Evolutionary conservation across 2,113 vertebrate genomes (phyloP).

Genomic region (Bubo bubo): DNA sequence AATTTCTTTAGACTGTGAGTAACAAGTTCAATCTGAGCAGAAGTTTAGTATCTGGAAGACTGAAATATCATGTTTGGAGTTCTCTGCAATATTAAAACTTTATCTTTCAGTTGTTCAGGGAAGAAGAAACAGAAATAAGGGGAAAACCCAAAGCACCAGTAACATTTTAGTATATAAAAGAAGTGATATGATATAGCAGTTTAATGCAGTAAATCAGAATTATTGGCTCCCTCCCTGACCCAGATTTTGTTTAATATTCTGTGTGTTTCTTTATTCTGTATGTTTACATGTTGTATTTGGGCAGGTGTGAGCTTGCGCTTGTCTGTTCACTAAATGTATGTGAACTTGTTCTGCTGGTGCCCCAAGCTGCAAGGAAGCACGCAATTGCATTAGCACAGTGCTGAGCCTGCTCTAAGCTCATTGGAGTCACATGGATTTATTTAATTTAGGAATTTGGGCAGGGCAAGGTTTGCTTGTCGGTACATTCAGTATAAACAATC

Average conservation of each 20-base stretch:
- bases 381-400: conserved; percentile 25
- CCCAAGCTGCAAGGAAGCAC: conserved; percentile 32
- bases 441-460: conserved; percentile 65
- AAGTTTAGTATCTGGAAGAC: background rate
- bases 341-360: conserved; percentile 59
- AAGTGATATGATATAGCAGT: background rate
- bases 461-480: conserved; percentile 33
- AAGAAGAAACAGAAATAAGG: background rate
- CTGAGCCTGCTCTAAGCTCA: conserved; percentile 53
- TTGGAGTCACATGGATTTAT: conserved; percentile 61
- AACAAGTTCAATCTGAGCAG: background rate
- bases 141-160: background rate
- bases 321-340: background rate
- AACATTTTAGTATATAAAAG: background rate
- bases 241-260: conserved; percentile 28
- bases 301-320: conserved; percentile 55
- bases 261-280: background rate
- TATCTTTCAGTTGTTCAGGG: background rate
- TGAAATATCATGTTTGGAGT: background rate
- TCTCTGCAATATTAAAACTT: background rate
- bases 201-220: background rate
- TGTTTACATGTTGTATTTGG: conserved; percentile 36
- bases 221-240: background rate
- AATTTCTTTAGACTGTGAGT: background rate
- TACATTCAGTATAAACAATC: conserved; percentile 39